These are phyloP conservation scores for Amphipyra tragopoginis DNA, from an alignment of 2,888 invertebrate genomes.

Conservation along the genomic window DNA sequence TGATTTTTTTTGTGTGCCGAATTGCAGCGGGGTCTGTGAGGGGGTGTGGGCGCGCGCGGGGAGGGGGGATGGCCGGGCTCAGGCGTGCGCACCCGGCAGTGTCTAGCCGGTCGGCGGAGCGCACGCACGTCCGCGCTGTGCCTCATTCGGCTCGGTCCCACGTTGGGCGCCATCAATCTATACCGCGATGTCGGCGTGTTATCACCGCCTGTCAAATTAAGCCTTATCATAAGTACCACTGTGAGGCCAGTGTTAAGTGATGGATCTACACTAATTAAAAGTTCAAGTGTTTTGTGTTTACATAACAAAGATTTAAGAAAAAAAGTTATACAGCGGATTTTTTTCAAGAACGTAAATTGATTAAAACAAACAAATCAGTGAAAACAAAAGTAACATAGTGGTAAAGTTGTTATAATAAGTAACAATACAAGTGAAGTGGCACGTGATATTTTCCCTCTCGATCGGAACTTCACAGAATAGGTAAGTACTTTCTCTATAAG, in stretches of 20 bases:
- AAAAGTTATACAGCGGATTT: conserved; percentile 24
- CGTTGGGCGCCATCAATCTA: conserved; percentile 79
- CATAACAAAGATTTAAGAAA: conserved; percentile 44
- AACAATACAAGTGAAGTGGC: conserved; percentile 67
- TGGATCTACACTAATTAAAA: conserved; percentile 45
- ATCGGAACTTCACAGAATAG: conserved; percentile 55
- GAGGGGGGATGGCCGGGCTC: conserved; percentile 81
- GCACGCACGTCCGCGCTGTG: conserved; percentile 65
- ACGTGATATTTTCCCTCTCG: conserved; percentile 57
- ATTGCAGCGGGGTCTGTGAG: conserved; percentile 73
- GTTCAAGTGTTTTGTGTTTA: conserved; percentile 64
- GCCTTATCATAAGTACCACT: conserved; percentile 40
- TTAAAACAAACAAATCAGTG: conserved; percentile 61
- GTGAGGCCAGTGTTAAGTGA: conserved; percentile 56
- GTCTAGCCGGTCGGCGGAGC: conserved; percentile 70
- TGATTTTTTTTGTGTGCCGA: conserved; percentile 83
- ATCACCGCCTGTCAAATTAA: conserved; percentile 52
- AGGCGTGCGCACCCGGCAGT: conserved; percentile 88
- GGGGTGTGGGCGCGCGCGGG: conserved; percentile 52
- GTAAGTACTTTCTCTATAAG: conserved; percentile 59
- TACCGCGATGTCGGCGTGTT: conserved; percentile 65
- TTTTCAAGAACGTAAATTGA: conserved; percentile 40
- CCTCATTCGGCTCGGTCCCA: conserved; percentile 62
- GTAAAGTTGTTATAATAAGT: conserved; percentile 45
- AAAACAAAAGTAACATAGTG: conserved; percentile 55